A percentile compares a stretch with the other conserved stretches of the same genome.
Evolutionary conservation across 2,797 vertebrate genomes (phyloP).

Genomic region (Netta rufina): DNA sequence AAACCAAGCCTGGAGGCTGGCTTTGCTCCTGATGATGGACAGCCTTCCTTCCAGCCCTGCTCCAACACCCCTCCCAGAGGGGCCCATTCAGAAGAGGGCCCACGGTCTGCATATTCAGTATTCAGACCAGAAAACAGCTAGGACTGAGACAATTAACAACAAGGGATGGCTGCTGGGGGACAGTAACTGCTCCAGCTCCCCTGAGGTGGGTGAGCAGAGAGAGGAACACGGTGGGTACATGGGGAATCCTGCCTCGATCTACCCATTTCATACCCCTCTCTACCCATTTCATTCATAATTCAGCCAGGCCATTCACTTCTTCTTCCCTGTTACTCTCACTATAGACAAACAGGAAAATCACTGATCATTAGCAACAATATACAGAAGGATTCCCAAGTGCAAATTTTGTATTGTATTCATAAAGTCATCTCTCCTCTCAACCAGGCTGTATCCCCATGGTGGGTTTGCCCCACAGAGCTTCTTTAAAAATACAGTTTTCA

Average conservation of each 20-base stretch:
- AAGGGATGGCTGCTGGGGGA: rapidly evolving
- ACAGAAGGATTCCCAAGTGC: constrained; percentile 33
- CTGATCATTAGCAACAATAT: constrained; percentile 33
- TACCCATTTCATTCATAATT: constrained; percentile 44
- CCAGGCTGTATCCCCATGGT: not conserved
- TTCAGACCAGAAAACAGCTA: not conserved
- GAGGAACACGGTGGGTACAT: not conserved
- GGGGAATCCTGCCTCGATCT: not conserved
- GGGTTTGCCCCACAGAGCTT: not conserved
- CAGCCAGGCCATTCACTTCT: not conserved
- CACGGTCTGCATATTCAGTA: not conserved
- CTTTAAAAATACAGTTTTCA: not conserved
- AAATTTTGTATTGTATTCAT: not conserved
- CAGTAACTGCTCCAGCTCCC: not conserved
- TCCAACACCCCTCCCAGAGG: not conserved
- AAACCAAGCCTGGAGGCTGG: not conserved
- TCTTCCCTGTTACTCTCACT: not conserved
- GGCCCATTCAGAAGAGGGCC: not conserved
- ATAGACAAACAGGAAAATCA: constrained; percentile 9
- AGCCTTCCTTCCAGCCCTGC: constrained; percentile 19
- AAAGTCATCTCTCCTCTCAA: not conserved
- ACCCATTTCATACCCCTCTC: no score
- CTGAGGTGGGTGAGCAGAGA: not conserved
- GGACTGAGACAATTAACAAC: not conserved
- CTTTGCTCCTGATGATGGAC: constrained; percentile 7